phyloP scores from a whole-genome alignment of 2,797 vertebrate species.

The Sebastes itinus region DNA sequence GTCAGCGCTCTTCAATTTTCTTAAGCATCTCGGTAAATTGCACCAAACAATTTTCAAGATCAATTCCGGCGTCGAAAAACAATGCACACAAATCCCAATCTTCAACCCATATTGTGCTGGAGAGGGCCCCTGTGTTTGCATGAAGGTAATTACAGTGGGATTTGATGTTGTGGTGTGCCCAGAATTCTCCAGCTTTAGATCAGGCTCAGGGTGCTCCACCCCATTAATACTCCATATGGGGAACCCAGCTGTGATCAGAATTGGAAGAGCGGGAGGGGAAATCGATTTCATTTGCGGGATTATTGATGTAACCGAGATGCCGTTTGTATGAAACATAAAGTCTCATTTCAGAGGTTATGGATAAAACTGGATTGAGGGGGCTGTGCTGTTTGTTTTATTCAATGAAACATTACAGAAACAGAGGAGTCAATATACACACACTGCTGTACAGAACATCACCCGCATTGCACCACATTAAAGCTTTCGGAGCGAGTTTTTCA shows the following conservation, averaged over 20 bases:
- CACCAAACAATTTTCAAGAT: slow-evolving; percentile 83
- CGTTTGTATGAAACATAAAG: slow-evolving; percentile 86
- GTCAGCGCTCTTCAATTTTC: slow-evolving; percentile 66
- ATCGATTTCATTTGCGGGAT: slow-evolving; percentile 89
- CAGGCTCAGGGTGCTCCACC: slow-evolving; percentile 83
- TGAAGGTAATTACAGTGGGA: slow-evolving; percentile 87
- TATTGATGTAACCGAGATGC: slow-evolving; percentile 86
- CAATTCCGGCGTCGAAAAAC: slow-evolving; percentile 80
- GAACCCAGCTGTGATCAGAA: slow-evolving; percentile 88
- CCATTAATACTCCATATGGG: slow-evolving; percentile 87
- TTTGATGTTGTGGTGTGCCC: slow-evolving; percentile 86
- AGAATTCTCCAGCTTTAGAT: slow-evolving; percentile 85
- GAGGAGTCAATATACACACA: slow-evolving; percentile 70
- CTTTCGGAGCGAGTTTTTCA: slow-evolving; percentile 34
- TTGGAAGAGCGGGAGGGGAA: slow-evolving; percentile 86
- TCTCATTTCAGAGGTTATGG: slow-evolving; percentile 86
- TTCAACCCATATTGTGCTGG: slow-evolving; percentile 80
- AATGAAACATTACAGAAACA: slow-evolving; percentile 81
- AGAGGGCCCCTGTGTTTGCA: slow-evolving; percentile 82
- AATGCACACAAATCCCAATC: slow-evolving; percentile 82
- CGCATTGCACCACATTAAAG: slow-evolving; percentile 74
- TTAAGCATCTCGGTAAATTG: slow-evolving; percentile 80
- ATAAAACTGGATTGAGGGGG: slow-evolving; percentile 80
- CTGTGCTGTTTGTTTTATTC: slow-evolving; percentile 82
- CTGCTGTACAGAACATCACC: slow-evolving; percentile 48